These are phyloP conservation scores for Heliothis virescens DNA, from an alignment of 1,140 invertebrate species.

Conservation along the genomic window DNA sequence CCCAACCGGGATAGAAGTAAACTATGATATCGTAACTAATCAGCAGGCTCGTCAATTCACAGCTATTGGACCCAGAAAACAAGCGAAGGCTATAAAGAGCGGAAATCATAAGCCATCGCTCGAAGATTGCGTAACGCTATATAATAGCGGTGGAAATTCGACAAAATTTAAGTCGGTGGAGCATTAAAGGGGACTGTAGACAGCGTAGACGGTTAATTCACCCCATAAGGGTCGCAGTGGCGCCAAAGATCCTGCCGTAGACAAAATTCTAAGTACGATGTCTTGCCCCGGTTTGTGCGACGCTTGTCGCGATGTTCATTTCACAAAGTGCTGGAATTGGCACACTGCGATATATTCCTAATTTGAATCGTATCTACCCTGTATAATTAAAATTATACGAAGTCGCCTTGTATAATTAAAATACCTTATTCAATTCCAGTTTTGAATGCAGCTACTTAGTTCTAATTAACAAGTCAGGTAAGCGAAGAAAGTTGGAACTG, in stretches of 20 bases:
- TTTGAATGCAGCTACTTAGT: constrained; percentile 17
- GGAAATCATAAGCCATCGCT: constrained; percentile 81
- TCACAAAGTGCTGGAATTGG: constrained; percentile 45
- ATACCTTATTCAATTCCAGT: constrained; percentile 1
- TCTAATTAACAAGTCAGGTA: background rate
- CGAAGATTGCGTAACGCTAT: constrained; percentile 78
- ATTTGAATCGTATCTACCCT: constrained; percentile 12
- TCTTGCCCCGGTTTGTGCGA: constrained; percentile 59
- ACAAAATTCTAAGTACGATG: constrained; percentile 81
- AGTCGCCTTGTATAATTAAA: constrained; percentile 10
- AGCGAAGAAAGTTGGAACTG: constrained; percentile 2
- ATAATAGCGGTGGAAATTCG: constrained; percentile 81
- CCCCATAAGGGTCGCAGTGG: constrained; percentile 83
- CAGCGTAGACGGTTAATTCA: constrained; percentile 83
- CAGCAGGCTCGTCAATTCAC: constrained; percentile 48
- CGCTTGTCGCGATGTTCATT: constrained; percentile 47
- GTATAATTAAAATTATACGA: constrained; percentile 27
- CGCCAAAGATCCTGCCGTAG: constrained; percentile 82
- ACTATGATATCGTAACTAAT: constrained; percentile 43
- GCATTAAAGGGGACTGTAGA: constrained; percentile 81
- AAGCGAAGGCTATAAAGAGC: constrained; percentile 65
- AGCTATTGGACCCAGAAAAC: constrained; percentile 52
- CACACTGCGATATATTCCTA: constrained; percentile 18
- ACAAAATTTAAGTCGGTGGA: constrained; percentile 83
- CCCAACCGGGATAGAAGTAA: constrained; percentile 12